Percentiles rank a stretch among this genome's conserved stretches.
Evolutionary conservation across 2,888 invertebrate genomes (phyloP).

Genomic region (Plebejus anna): DNA sequence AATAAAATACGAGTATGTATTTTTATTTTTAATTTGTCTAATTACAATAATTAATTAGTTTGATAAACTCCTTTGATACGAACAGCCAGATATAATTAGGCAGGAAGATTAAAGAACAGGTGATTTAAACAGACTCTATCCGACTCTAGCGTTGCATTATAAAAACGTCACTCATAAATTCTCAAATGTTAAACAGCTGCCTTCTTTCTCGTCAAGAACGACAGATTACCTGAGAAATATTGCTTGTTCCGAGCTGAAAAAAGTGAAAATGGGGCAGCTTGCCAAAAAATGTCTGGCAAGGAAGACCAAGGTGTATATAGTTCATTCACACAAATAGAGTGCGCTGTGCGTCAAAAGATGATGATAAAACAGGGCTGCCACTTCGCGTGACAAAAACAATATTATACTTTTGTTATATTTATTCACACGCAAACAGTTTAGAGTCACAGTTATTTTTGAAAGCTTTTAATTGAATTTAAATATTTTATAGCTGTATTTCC

Average conservation of each 20-base stretch:
- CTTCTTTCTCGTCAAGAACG: slow-evolving; percentile 42
- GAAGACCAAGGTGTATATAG: slow-evolving; percentile 48
- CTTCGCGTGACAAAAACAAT: slow-evolving; percentile 31
- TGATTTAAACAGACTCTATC: slow-evolving; percentile 14
- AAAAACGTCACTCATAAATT: slow-evolving; percentile 37
- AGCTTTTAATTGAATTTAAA: background rate
- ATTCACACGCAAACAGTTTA: background rate
- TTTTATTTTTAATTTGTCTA: background rate
- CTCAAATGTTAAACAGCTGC: slow-evolving; percentile 48
- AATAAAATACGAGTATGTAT: background rate
- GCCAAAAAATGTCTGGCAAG: slow-evolving; percentile 52
- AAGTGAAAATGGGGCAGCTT: slow-evolving; percentile 42
- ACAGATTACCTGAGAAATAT: slow-evolving; percentile 61
- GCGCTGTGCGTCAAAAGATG: slow-evolving; percentile 40
- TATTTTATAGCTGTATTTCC: background rate
- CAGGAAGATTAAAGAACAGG: slow-evolving; percentile 3
- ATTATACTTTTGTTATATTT: slow-evolving; percentile 10
- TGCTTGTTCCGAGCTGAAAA: slow-evolving; percentile 43
- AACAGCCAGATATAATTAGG: background rate
- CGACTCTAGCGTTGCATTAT: slow-evolving; percentile 19
- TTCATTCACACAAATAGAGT: slow-evolving; percentile 44
- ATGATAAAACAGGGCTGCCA: slow-evolving; percentile 29
- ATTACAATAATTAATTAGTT: background rate
- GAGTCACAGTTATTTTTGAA: slow-evolving; percentile 6
- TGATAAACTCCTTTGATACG: background rate